phyloP scores from a whole-genome alignment of 2,888 invertebrate species.

The Ptilodon capucinus region DNA sequence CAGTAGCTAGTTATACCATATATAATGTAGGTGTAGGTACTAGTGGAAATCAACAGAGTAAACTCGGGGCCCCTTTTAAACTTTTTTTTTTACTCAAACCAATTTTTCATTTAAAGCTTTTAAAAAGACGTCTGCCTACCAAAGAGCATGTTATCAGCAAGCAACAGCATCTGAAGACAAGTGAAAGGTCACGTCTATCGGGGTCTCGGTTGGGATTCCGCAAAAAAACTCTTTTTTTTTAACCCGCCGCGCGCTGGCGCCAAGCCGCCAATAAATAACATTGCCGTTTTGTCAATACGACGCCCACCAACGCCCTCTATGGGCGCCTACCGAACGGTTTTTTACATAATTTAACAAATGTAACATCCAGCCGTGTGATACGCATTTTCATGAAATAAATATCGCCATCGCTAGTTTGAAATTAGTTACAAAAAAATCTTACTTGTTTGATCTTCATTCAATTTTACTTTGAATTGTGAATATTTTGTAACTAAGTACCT shows the following conservation, averaged over 20 bases:
- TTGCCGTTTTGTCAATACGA: constrained; percentile 68
- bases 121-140: constrained; percentile 3
- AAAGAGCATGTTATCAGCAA: constrained; percentile 31
- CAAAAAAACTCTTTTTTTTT: constrained; percentile 48
- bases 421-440: too few relatives aligned
- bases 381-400: not conserved
- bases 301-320: constrained; percentile 55
- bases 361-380: not conserved
- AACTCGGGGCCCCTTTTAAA: too few relatives aligned
- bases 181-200: constrained; percentile 39
- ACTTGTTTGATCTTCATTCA: too few relatives aligned
- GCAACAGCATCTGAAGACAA: constrained; percentile 33
- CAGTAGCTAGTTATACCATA: too few relatives aligned
- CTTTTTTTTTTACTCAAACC: not conserved
- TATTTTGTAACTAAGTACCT: too few relatives aligned
- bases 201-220: constrained; percentile 17
- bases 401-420: not conserved
- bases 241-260: constrained; percentile 58
- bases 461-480: too few relatives aligned
- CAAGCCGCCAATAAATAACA: constrained; percentile 68
- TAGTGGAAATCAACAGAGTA: too few relatives aligned
- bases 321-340: not conserved
- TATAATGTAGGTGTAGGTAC: too few relatives aligned
- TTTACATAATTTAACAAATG: not conserved
- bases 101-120: not conserved